These are phyloP conservation scores for Heliconius ismenius DNA, from an alignment of 2,888 invertebrate genomes.

Conservation along the genomic window DNA sequence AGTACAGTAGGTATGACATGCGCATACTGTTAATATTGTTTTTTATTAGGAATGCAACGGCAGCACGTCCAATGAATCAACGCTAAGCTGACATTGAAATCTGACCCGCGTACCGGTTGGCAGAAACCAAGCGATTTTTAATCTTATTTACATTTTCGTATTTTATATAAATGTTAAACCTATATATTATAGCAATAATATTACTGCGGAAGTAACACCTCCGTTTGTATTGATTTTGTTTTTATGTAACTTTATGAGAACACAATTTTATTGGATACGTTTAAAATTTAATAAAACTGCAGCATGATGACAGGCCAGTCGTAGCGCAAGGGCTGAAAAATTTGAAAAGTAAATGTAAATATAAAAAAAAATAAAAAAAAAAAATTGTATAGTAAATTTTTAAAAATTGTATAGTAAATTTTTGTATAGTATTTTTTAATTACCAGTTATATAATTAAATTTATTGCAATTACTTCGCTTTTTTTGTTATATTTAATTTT, in stretches of 20 bases:
- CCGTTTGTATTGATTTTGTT: not conserved
- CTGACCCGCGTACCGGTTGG: constrained; percentile 34
- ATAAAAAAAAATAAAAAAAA: too few species aligned
- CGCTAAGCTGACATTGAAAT: constrained; percentile 32
- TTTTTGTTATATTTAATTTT: not conserved
- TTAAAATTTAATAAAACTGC: not conserved
- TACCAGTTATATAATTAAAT: not conserved
- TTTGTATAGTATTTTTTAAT: too few species aligned
- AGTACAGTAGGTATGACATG: constrained; percentile 16
- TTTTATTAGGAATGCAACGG: constrained; percentile 38
- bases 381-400: too few species aligned
- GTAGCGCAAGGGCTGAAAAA: too few species aligned
- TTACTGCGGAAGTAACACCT: constrained; percentile 7
- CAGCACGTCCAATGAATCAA: constrained; percentile 35
- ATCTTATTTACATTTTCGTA: constrained; percentile 10
- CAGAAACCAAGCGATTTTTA: constrained; percentile 25
- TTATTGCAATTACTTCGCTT: not conserved
- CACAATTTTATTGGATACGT: not conserved
- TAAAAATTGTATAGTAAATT: too few species aligned
- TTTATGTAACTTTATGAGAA: not conserved
- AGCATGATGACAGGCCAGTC: too few species aligned
- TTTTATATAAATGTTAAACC: not conserved
- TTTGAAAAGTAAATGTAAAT: too few species aligned
- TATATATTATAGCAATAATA: not conserved
- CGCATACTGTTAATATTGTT: constrained; percentile 35